phyloP scores from a whole-genome alignment of 2,113 vertebrate genomes.

The Cyanoderma ruficeps region DNA sequence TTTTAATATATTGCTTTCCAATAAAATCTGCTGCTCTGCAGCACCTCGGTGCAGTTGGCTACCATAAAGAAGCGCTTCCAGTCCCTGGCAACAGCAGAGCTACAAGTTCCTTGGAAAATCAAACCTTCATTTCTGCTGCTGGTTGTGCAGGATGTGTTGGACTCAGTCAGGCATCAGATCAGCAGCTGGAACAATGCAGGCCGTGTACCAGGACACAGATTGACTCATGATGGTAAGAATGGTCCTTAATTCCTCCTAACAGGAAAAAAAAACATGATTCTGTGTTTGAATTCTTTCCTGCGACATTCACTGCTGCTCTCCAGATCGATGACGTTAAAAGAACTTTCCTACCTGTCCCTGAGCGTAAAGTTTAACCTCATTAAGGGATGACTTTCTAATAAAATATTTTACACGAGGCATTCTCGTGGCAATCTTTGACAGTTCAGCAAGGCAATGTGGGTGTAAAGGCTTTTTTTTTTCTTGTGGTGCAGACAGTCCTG shows the following conservation, averaged over 20 bases:
- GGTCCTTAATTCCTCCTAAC: background rate
- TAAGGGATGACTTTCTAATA: background rate
- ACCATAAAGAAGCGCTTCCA: background rate
- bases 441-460: background rate
- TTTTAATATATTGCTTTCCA: background rate
- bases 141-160: background rate
- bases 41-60: background rate
- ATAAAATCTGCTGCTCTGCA: background rate
- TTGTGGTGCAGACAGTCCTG: background rate
- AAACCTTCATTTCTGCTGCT: background rate
- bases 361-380: background rate
- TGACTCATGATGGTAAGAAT: background rate
- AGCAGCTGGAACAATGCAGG: background rate
- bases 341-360: background rate
- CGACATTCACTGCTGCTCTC: fast-evolving
- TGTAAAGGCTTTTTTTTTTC: background rate
- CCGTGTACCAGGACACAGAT: background rate
- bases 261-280: background rate
- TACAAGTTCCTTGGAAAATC: background rate
- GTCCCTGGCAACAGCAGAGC: background rate
- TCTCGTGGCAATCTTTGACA: background rate
- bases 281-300: background rate
- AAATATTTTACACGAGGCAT: background rate
- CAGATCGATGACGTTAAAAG: background rate
- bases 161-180: background rate